These are phyloP conservation scores for Columba guinea DNA, from an alignment of 2,797 vertebrate genomes.

Conservation along the genomic window DNA sequence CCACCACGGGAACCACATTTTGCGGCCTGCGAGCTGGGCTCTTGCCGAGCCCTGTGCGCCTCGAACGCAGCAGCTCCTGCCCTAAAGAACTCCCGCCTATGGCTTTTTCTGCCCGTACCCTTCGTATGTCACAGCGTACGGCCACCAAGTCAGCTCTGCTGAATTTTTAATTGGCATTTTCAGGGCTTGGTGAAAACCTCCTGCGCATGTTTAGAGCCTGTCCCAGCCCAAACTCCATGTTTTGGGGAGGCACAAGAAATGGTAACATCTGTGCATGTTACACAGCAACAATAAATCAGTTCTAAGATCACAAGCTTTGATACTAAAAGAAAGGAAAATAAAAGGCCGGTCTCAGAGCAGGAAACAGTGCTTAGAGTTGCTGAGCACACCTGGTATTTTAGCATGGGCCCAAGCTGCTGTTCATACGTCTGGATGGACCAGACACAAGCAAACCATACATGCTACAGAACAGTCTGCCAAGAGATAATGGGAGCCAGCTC, in stretches of 20 bases:
- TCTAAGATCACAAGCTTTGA: not conserved
- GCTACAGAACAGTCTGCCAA: conserved; percentile 15
- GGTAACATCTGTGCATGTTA: not conserved
- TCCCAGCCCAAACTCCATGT: not conserved
- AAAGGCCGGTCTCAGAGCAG: not conserved
- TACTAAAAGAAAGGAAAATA: not conserved
- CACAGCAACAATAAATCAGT: not conserved
- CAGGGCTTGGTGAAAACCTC: not conserved
- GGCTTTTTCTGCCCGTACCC: not conserved
- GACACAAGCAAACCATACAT: not conserved
- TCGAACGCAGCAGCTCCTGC: not conserved
- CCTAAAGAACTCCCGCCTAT: not conserved
- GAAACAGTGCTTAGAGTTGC: not conserved
- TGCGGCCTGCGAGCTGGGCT: not conserved
- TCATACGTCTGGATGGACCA: not conserved
- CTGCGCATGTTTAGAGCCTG: not conserved
- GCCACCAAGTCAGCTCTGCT: not conserved
- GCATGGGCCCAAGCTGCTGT: not conserved
- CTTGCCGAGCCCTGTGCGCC: not conserved
- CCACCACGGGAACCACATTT: not conserved
- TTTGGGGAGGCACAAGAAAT: not conserved
- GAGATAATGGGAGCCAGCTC: conserved; percentile 15
- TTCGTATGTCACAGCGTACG: not conserved
- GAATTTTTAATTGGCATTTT: not conserved
- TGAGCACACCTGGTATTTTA: not conserved